Evolutionary conservation across 1,140 invertebrate genomes (phyloP).

Genomic region (Drosophila bipectinata): DNA sequence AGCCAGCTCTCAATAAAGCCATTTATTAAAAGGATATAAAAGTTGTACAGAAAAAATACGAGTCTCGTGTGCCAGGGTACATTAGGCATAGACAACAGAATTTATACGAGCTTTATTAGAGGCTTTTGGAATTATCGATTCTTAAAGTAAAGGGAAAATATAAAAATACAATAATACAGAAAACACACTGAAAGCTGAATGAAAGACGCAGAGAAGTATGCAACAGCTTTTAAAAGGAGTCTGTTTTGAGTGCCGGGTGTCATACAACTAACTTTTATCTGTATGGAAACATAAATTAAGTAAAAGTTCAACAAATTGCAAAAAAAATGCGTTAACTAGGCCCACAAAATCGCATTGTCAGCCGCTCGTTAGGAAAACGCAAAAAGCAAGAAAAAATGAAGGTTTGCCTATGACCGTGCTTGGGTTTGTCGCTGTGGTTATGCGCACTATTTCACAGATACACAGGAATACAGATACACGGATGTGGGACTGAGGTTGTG

Average conservation of each 20-base stretch:
- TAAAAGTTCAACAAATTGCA: constrained; percentile 2
- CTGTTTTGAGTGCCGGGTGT: too few species aligned
- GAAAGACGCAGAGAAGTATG: too few species aligned
- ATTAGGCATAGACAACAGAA: too few species aligned
- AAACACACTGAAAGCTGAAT: too few species aligned
- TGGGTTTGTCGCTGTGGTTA: constrained; percentile 68
- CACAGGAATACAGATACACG: constrained; percentile 3
- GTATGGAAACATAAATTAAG: background rate
- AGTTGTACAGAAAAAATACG: background rate
- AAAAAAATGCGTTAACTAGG: background rate
- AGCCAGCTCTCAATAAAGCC: background rate
- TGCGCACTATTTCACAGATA: constrained; percentile 61
- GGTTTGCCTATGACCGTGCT: constrained; percentile 38
- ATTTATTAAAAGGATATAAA: background rate
- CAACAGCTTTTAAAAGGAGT: background rate
- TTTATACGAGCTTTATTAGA: too few species aligned
- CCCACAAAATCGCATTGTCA: constrained; percentile 47
- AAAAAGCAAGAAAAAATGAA: constrained; percentile 29
- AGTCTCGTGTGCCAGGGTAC: too few species aligned
- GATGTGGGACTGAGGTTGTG: background rate
- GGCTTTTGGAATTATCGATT: too few species aligned
- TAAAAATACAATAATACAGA: too few species aligned
- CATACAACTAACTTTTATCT: background rate
- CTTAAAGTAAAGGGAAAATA: too few species aligned
- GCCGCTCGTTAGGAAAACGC: constrained; percentile 42